Conservation (phyloP, 1,140 invertebrate species). For the Drosophila murphyi region DNA sequence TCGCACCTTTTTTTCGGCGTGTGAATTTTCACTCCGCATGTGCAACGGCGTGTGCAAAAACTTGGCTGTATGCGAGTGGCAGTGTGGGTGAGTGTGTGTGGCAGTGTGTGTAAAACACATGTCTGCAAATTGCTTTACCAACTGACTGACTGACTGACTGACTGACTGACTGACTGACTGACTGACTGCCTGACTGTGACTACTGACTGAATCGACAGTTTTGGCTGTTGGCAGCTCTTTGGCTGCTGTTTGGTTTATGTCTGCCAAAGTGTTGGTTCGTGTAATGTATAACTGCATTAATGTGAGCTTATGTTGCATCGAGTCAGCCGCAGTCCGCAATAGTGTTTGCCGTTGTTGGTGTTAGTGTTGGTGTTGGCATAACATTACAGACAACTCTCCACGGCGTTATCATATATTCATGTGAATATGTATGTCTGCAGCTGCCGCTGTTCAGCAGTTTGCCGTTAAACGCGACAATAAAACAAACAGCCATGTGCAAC, state of each 20-base stretch:
- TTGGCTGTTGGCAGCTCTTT: constrained; percentile 24
- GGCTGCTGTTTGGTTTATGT: constrained; percentile 73
- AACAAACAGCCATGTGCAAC: constrained; percentile 78
- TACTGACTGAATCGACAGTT: constrained; percentile 50
- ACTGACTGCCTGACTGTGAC: constrained; percentile 63
- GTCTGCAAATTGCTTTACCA: constrained; percentile 81
- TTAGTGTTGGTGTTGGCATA: constrained; percentile 66
- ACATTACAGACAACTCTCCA: constrained; percentile 59
- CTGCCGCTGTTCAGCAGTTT: constrained; percentile 65
- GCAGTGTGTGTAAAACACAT: constrained; percentile 52
- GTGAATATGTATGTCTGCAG: neutral
- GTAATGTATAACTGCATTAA: constrained; percentile 72
- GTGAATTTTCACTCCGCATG: constrained; percentile 41
- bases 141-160: constrained; percentile 75
- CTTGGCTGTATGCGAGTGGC: constrained; percentile 1
- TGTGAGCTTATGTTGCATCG: constrained; percentile 67
- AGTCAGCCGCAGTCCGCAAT: constrained; percentile 51
- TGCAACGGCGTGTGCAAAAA: constrained; percentile 15
- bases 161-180: constrained; percentile 68
- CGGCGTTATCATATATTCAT: constrained; percentile 22
- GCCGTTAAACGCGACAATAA: constrained; percentile 81
- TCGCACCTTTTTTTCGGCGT: constrained; percentile 47
- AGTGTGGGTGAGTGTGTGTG: constrained; percentile 1
- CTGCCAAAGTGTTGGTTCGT: constrained; percentile 65
- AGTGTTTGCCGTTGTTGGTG: constrained; percentile 38